Evolutionary conservation across 2,888 invertebrate species (phyloP), one percentile per base, ranked within the genome.

Genomic region (Sipha maydis): DNA sequence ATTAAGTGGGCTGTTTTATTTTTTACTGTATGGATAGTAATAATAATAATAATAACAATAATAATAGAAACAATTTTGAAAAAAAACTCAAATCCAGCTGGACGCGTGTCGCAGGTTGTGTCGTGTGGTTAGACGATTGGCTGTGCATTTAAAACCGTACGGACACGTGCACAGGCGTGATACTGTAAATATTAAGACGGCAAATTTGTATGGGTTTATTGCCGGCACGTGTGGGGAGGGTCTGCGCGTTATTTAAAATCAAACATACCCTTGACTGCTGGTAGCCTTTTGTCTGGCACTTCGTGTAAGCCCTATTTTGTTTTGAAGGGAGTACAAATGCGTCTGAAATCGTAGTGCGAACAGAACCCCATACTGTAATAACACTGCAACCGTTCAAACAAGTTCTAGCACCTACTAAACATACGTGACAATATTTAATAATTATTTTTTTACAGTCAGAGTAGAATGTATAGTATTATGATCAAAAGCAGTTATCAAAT

Each of bases 161-260:
- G 28, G 82, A 31, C 88, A 86, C 86, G 86, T 86, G 86, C 41
- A 41, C 31, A 8, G 28, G 34, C 41, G 79, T 80, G 88, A 88
- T 88, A 88, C 88, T 76, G 88, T 88, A 88, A 88, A 88, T 88
- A 88, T 88, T 88, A 88, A 88, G 88, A 88, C 88, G 82, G 88
- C 88, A 48, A 88, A 82, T 88, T 88, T 82, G 82, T 67, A 34
- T 48, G 76, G 41, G 48, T 76, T 76, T 85, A 88, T 88, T 75
- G 88, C 54, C 48, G 82, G 34, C 88, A 67, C 88, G 67, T 82
- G 82, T 31, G 0, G 56, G 73, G 61, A 31, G 80, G 78, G 78
- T 25, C 41, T 7, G 67, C 34, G 38, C 25, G 31, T 85, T 31
- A 67, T 61, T 77, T 25, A 34, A 48, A 88, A 76, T 82, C 71